Percentiles rank a stretch among this genome's conserved stretches.
Conservation (phyloP, 2,888 invertebrate genomes). For the Eupelmus urozonus region DNA sequence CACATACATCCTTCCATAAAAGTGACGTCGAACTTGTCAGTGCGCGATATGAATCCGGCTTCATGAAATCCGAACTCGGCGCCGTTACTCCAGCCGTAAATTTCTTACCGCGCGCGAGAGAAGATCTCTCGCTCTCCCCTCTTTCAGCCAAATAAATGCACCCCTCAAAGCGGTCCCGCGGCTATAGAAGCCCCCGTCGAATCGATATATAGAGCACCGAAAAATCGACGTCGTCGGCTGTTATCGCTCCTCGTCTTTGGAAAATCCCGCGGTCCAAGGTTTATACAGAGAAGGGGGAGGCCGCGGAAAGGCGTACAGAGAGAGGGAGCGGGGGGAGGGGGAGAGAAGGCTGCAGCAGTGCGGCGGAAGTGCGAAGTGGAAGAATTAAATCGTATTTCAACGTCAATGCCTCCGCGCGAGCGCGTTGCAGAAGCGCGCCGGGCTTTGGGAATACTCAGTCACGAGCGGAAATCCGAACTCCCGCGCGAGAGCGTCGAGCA, state of each 20-base stretch:
- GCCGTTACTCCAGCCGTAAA: slow-evolving; percentile 22
- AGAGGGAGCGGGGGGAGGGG: not conserved
- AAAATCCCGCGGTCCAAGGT: not conserved
- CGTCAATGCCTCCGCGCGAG: slow-evolving; percentile 67
- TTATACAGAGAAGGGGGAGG: not conserved
- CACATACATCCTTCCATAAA: not conserved
- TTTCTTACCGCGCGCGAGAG: slow-evolving; percentile 7
- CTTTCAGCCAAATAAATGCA: slow-evolving; percentile 25
- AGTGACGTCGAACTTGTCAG: not conserved
- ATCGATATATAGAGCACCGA: not conserved
- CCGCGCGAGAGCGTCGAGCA: slow-evolving; percentile 60
- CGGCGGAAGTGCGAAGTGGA: slow-evolving; percentile 68
- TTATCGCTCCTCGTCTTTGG: too few relatives aligned
- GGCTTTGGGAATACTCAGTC: slow-evolving; percentile 73
- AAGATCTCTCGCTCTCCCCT: slow-evolving; percentile 2
- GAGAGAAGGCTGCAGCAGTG: not conserved
- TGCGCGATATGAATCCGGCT: not conserved
- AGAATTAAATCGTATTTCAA: slow-evolving; percentile 74
- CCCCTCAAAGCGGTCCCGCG: not conserved
- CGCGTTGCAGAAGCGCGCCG: slow-evolving; percentile 66
- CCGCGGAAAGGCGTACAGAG: not conserved
- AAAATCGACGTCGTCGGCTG: not conserved
- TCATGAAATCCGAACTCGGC: not conserved
- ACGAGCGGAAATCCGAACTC: slow-evolving; percentile 72
- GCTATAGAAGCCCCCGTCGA: not conserved